phyloP scores from a whole-genome alignment of 2,113 vertebrate genomes.

The Leptodactylus fuscus region DNA sequence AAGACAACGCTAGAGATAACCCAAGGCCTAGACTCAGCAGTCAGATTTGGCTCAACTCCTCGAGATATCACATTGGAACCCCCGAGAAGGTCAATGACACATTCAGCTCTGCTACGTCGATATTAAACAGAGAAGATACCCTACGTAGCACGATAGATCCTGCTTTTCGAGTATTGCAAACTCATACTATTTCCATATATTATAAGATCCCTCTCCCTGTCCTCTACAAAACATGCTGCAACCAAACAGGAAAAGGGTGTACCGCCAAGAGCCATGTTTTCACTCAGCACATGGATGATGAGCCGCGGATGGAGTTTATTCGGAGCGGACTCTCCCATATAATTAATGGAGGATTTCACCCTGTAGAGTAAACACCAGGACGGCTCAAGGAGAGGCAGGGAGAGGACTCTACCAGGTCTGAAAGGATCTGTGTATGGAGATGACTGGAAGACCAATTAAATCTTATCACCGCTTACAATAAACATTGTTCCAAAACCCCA shows the following conservation, averaged over 20 bases:
- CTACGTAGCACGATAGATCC: not conserved
- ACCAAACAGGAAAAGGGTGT: not conserved
- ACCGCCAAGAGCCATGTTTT: not conserved
- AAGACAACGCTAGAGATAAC: not conserved
- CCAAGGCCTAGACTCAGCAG: not conserved
- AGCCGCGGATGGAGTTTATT: constrained; percentile 6
- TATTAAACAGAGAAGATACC: not conserved
- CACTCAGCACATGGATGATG: not conserved
- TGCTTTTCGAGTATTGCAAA: not conserved
- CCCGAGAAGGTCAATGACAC: not conserved
- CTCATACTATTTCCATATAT: not conserved
- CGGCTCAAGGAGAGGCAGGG: not conserved
- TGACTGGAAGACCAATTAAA: not conserved
- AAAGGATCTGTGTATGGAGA: constrained; percentile 18
- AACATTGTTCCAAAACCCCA: constrained; percentile 20
- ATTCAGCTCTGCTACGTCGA: not conserved
- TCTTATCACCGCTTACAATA: constrained; percentile 7
- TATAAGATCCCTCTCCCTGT: not conserved
- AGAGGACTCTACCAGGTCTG: constrained; percentile 11
- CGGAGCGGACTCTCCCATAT: constrained; percentile 3
- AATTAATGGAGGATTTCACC: constrained; percentile 9
- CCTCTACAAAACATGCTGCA: not conserved
- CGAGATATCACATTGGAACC: not conserved
- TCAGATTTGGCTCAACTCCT: not conserved
- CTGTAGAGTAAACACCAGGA: not conserved